A percentile compares a stretch with the other conserved stretches of the same genome.
Evolutionary conservation across 2,888 invertebrate species (phyloP).

Genomic region (Protophormia terraenovae): DNA sequence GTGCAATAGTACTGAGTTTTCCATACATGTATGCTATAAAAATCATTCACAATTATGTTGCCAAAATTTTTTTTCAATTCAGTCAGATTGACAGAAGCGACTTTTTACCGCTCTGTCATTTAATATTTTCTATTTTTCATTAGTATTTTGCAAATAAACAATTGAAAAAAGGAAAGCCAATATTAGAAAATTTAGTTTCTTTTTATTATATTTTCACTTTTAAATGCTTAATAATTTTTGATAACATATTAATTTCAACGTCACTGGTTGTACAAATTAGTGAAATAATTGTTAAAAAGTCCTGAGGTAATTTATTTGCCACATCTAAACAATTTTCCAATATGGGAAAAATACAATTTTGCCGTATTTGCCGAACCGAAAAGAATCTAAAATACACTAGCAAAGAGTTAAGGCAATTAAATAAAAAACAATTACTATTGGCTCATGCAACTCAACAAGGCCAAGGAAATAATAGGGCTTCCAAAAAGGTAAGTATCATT

Average conservation of each 20-base stretch:
- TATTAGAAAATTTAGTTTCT: neutral
- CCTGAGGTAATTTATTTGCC: neutral
- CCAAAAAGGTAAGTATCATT: slow-evolving; percentile 48
- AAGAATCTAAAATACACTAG: slow-evolving; percentile 70
- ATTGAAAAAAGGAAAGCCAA: neutral
- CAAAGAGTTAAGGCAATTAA: slow-evolving; percentile 67
- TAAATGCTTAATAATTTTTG: neutral
- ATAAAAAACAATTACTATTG: slow-evolving; percentile 59
- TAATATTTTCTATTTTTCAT: slow-evolving; percentile 41
- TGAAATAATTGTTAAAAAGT: neutral
- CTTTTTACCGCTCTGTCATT: slow-evolving; percentile 62
- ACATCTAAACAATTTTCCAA: slow-evolving; percentile 14
- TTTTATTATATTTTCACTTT: slow-evolving; percentile 8
- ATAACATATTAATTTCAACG: neutral
- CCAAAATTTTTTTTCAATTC: neutral
- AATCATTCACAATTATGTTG: neutral
- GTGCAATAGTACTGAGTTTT: no score
- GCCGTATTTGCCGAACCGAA: slow-evolving; percentile 71
- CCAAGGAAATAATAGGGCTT: slow-evolving; percentile 49
- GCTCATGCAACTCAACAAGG: slow-evolving; percentile 37
- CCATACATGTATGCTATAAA: no score
- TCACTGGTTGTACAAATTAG: neutral
- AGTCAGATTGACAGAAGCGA: slow-evolving; percentile 49
- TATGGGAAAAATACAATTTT: slow-evolving; percentile 66
- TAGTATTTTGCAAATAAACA: slow-evolving; percentile 57